Evolutionary conservation across 2,797 vertebrate species (phyloP).

Genomic region (Myripristis murdjan): DNA sequence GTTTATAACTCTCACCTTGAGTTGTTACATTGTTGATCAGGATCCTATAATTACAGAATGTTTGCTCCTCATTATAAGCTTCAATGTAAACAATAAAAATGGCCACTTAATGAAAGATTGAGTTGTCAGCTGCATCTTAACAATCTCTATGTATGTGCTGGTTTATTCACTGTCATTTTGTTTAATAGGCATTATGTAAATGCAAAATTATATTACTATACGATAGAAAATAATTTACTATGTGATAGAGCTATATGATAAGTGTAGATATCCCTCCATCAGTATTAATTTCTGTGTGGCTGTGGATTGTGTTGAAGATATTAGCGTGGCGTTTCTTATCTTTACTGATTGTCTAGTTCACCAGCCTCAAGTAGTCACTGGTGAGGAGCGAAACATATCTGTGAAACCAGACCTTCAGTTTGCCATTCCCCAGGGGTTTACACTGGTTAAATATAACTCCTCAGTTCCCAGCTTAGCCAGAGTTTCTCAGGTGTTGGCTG

Average conservation of each 20-base stretch:
- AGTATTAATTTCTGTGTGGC: background rate
- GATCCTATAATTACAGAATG: conserved; percentile 1
- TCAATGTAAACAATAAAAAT: conserved; percentile 69
- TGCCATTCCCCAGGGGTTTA: conserved; percentile 76
- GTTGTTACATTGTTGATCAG: conserved; percentile 27
- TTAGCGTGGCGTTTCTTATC: too few relatives aligned
- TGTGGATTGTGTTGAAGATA: background rate
- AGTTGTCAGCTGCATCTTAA: conserved; percentile 23
- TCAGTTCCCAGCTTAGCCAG: conserved; percentile 75
- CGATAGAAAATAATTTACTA: conserved; percentile 3
- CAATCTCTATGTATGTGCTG: background rate
- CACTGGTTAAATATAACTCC: conserved; percentile 83
- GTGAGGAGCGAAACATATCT: conserved; percentile 61
- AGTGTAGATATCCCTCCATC: conserved; percentile 13
- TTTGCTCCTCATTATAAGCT: conserved; percentile 32
- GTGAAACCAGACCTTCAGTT: conserved; percentile 81
- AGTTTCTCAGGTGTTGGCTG: conserved; percentile 36
- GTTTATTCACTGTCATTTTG: background rate
- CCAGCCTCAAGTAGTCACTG: conserved; percentile 21
- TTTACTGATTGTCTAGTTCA: conserved; percentile 15
- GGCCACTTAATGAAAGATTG: conserved; percentile 35
- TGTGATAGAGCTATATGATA: background rate
- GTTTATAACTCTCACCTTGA: conserved; percentile 12
- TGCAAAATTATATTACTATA: too few relatives aligned
- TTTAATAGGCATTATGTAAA: conserved; percentile 17